phyloP scores from a whole-genome alignment of 2,113 vertebrate genomes.

The Notothenia rossii region DNA sequence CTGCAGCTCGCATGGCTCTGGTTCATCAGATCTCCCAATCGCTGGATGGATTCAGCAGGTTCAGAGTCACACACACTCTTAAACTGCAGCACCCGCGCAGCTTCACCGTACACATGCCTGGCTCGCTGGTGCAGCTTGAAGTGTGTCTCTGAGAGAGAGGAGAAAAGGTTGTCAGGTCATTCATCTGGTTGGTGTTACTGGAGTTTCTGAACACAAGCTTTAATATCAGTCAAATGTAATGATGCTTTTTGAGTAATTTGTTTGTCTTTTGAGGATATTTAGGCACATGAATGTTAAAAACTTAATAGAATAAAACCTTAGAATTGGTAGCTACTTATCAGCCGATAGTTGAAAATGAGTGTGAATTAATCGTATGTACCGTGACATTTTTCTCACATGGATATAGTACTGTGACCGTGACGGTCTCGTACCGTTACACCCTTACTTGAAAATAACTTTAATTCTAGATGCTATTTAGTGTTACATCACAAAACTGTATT shows the following conservation, averaged over 20 bases:
- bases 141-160: constrained; percentile 80
- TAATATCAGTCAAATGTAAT: not conserved
- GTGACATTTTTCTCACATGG: too few relatives aligned
- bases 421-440: too few relatives aligned
- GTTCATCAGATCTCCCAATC: constrained; percentile 94
- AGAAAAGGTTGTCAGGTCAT: not conserved
- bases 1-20: constrained; percentile 94
- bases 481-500: not conserved
- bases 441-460: not conserved
- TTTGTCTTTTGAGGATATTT: too few relatives aligned
- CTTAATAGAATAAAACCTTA: too few relatives aligned
- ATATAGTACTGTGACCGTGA: too few relatives aligned
- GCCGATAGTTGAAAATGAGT: not conserved
- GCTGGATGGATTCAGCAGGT: constrained; percentile 80
- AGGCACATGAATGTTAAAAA: too few relatives aligned
- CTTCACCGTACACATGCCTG: constrained; percentile 94
- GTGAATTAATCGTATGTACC: not conserved
- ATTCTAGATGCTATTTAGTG: not conserved
- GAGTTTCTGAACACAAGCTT: not conserved
- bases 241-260: not conserved
- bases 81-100: constrained; percentile 91
- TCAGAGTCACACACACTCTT: constrained; percentile 88
- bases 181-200: not conserved
- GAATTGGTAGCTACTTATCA: too few relatives aligned
- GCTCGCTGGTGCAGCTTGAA: constrained; percentile 95